phyloP scores from a whole-genome alignment of 1,140 invertebrate species.

The Drosophila melanica region DNA sequence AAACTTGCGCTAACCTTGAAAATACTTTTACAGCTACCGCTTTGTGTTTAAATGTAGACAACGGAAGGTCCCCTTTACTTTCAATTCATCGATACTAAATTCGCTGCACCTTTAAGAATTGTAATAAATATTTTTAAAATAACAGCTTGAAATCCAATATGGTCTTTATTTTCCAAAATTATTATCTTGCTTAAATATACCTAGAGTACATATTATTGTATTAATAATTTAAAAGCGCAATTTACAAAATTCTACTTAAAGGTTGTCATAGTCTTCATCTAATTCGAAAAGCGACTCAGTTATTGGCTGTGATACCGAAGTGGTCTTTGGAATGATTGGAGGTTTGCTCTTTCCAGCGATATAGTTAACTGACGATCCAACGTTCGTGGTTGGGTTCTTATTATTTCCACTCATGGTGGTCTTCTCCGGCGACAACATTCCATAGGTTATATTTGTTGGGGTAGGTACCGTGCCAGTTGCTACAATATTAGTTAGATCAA shows the following conservation, averaged over 20 bases:
- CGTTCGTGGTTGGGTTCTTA: constrained; percentile 48
- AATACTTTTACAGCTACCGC: too few relatives aligned
- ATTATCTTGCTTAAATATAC: constrained; percentile 52
- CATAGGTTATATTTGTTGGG: constrained; percentile 41
- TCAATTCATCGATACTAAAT: too few relatives aligned
- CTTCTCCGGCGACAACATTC: constrained; percentile 37
- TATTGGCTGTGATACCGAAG: constrained; percentile 57
- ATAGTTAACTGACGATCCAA: constrained; percentile 41
- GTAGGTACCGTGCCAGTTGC: constrained; percentile 38
- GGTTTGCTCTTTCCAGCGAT: constrained; percentile 68
- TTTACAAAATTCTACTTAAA: constrained; percentile 70
- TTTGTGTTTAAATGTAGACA: too few relatives aligned
- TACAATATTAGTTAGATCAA: constrained; percentile 81
- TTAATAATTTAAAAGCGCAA: constrained; percentile 77
- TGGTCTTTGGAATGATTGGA: constrained; percentile 70
- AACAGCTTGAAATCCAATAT: constrained; percentile 51
- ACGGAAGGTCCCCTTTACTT: too few relatives aligned
- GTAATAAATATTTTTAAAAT: not conserved
- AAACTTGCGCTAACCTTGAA: too few relatives aligned
- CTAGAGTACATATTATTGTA: constrained; percentile 62
- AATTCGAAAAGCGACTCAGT: constrained; percentile 76
- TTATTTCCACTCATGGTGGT: constrained; percentile 34
- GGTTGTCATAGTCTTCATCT: constrained; percentile 84
- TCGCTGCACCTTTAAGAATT: too few relatives aligned
- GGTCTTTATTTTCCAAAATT: constrained; percentile 71